Evolutionary conservation across 2,113 vertebrate species (phyloP), one percentile per base, ranked within the genome.

Genomic region (Dendropsophus ebraccatus): DNA sequence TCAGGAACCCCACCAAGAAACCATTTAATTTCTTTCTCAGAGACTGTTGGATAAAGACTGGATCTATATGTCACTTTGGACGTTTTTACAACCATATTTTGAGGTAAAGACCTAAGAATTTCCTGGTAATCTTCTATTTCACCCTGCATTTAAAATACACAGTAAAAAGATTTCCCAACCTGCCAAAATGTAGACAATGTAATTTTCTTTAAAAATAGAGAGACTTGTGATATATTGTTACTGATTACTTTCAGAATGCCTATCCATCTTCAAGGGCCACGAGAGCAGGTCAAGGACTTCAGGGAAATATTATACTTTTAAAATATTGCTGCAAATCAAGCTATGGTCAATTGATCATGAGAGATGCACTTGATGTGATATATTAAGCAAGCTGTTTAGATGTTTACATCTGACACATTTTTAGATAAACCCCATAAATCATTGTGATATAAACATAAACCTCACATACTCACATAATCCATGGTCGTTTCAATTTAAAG

Each of bases 281-380:
- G 35, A 78, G 84, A 86, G 75, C 84, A 86, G 84, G 84, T 86
- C 84, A 86, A 80, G 84, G 84, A 86, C 84, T 86, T 79, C 75
- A 80, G 75, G 84, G 84, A 86, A 86, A 86, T 86, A 86, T 86
- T 86, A 86, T 86, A 80, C 84, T 86, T 86, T 86, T 86, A 86
- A 86, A 86, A 86, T 86, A 86, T 86, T 80, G 76, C 84, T 80
- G 84, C 84, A 86, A 86, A 86, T 86, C 84, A 86, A 80, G 84
- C 41, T 65, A 86, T 80, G 84, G 84, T 86, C 84, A 86, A 86
- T 86, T 86, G 84, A 86, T 86, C 84, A 86, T 80, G 84, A 80
- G 84, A 86, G 84, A 86, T 86, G 74, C 76, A 79, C 84, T 86
- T 86, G 84, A 86, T 86, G 62, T 86, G 84, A 86, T 86, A 80